Base-by-base conservation (phyloP, 2,113 vertebrate genomes). In the Toxotes jaculatrix region DNA sequence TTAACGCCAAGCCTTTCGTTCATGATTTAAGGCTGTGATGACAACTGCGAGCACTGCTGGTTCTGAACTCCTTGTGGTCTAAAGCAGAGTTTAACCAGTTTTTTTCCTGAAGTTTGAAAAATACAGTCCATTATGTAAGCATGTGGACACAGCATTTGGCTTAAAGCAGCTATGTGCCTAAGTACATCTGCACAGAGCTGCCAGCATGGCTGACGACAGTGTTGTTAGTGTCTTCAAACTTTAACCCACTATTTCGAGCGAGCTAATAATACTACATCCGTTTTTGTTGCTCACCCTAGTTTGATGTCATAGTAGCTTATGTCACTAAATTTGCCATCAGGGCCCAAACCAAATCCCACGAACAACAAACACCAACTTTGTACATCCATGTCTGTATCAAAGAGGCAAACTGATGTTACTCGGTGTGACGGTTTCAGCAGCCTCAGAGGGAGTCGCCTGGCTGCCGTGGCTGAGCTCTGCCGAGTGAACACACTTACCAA, bases 391-490 rank as follows among this genome's bases (percentile, higher is more conserved):
- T 57, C 57, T 27, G 56, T 16, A 36, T 60, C 21, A 11, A 12
- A 53, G 36, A 47, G 36, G 62, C 62, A 62, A 64, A 36, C 17
- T 19, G 78, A 81, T 23, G 79, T 64, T 27, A 77, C 72, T 80
- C 27, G 72, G 10, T 43, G 12, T 45, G 73, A 80, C 0, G 8
- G 40, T 14, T 0, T 38, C 38, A 55, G 12, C 36, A 13, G 67
- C 62, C 77, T 79, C 21, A 45, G 56, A 51, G 84, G 51, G 32
- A 42, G 61, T 49, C 12, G 11, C 42, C 42, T 53, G 65, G 51
- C 67, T 65, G 51, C 19, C 5, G 45, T 6, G 38, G 36, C 55
- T 6, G 9, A 61, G 36, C 56, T 23, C 36, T 27, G 5, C 61
- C 43, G 40, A 23, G 51, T 45, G n/a, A 56, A 55, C 49, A 57